Percentiles rank a stretch among this genome's conserved stretches.
Evolutionary conservation across 1,140 invertebrate genomes (phyloP).

Genomic region (Drosophila virilis): DNA sequence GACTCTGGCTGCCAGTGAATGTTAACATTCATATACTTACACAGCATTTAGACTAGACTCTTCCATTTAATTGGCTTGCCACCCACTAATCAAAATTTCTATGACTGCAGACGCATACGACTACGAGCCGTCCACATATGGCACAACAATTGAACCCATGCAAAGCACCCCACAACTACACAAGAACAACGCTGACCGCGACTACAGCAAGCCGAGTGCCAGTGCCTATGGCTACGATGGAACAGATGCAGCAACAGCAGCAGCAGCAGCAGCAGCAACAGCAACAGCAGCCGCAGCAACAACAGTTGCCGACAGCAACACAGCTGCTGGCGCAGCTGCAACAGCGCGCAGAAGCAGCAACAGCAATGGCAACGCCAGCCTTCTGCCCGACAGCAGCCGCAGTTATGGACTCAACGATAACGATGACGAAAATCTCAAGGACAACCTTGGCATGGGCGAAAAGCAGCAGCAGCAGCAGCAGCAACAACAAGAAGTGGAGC

Average conservation of each 20-base stretch:
- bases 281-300: constrained; percentile 20
- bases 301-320: constrained; percentile 40
- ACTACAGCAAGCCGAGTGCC: constrained; percentile 50
- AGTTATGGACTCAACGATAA: constrained; percentile 76
- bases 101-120: constrained; percentile 80
- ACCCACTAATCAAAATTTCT: constrained; percentile 71
- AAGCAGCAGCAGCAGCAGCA: constrained; percentile 68
- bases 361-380: constrained; percentile 38
- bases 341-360: constrained; percentile 58
- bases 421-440: constrained; percentile 84
- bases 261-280: constrained; percentile 7
- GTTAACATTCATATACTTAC: neutral
- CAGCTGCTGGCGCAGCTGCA: constrained; percentile 34
- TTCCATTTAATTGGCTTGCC: constrained; percentile 54
- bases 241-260: constrained; percentile 28
- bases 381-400: constrained; percentile 41
- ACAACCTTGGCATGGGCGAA: constrained; percentile 82
- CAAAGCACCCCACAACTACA: constrained; percentile 74
- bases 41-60: constrained; percentile 5
- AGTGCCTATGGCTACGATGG: constrained; percentile 54
- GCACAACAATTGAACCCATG: constrained; percentile 75
- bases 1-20: no score
- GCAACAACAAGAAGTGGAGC: constrained; percentile 30
- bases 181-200: constrained; percentile 63
- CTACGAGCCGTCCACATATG: constrained; percentile 83